Evolutionary conservation across 2,113 vertebrate genomes (phyloP).

Genomic region (Hippocampus barbouri): DNA sequence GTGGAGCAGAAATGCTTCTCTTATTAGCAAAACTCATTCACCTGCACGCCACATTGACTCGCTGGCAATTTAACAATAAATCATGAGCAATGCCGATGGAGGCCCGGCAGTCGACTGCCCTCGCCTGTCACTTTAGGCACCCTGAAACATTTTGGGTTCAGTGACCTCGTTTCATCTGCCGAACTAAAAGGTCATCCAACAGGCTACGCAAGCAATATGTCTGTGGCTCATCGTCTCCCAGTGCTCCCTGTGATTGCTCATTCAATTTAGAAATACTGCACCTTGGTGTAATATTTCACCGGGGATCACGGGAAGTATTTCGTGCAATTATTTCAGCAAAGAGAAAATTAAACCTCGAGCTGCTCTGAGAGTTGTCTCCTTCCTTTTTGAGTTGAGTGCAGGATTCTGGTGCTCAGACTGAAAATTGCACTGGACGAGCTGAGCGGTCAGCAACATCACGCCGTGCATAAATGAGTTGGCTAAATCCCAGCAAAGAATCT

Average conservation of each 20-base stretch:
- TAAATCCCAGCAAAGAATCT: slow-evolving; percentile 34
- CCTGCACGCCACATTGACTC: slow-evolving; percentile 72
- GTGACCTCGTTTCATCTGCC: slow-evolving; percentile 55
- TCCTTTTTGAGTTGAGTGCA: neutral
- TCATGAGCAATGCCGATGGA: slow-evolving; percentile 58
- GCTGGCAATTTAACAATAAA: slow-evolving; percentile 72
- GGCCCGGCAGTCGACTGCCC: slow-evolving; percentile 48
- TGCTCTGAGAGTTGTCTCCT: slow-evolving; percentile 4
- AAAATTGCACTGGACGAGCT: slow-evolving; percentile 30
- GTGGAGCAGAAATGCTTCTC: slow-evolving; percentile 73
- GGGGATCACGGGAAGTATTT: slow-evolving; percentile 42
- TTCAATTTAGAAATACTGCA: slow-evolving; percentile 66
- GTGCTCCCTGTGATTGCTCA: slow-evolving; percentile 50
- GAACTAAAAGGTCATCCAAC: slow-evolving; percentile 67
- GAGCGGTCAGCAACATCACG: slow-evolving; percentile 32
- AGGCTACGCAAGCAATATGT: slow-evolving; percentile 50
- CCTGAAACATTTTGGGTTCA: slow-evolving; percentile 67
- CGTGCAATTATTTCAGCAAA: slow-evolving; percentile 45
- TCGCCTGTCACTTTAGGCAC: slow-evolving; percentile 63
- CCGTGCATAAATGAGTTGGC: slow-evolving; percentile 44
- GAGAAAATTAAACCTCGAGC: slow-evolving; percentile 39
- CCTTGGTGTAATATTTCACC: slow-evolving; percentile 54
- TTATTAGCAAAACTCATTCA: slow-evolving; percentile 76
- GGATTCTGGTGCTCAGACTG: slow-evolving; percentile 17
- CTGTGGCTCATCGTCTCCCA: slow-evolving; percentile 46